Evolutionary conservation across 2,888 invertebrate genomes (phyloP).

Genomic region (Chrysomela aeneicollis): DNA sequence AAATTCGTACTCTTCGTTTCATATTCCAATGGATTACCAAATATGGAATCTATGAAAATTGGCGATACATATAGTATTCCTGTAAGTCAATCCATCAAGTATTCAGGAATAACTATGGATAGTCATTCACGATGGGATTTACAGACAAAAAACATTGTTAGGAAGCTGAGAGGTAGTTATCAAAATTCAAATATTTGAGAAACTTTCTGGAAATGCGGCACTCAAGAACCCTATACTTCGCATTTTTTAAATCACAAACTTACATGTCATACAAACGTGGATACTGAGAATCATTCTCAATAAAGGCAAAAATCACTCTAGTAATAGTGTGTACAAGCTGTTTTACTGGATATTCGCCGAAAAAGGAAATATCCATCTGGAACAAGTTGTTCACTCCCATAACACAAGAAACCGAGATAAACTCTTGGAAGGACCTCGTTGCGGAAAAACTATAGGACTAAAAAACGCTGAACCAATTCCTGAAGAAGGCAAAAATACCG

Average conservation of each 20-base stretch:
- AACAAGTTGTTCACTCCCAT: constrained; percentile 6
- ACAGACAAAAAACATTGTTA: not conserved
- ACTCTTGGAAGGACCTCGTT: constrained; percentile 5
- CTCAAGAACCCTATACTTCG: not conserved
- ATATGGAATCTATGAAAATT: not conserved
- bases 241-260: not conserved
- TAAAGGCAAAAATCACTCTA: not conserved
- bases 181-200: constrained; percentile 5
- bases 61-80: not conserved
- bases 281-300: constrained; percentile 9
- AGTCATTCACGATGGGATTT: not conserved
- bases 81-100: not conserved
- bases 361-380: constrained; percentile 4
- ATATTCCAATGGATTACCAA: constrained; percentile 4
- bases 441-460: not conserved
- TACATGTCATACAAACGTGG: not conserved
- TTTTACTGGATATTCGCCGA: not conserved
- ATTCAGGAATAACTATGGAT: constrained; percentile 1
- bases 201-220: not conserved
- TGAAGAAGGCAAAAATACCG: too few relatives aligned
- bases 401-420: constrained; percentile 9
- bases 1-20: not conserved
- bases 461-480: constrained; percentile 6
- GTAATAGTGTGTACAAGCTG: not conserved
- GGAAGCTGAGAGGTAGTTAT: not conserved